Conservation (phyloP, 53 echinoderm and acorn worm genomes). For the Temnopleurus reevesii region DNA sequence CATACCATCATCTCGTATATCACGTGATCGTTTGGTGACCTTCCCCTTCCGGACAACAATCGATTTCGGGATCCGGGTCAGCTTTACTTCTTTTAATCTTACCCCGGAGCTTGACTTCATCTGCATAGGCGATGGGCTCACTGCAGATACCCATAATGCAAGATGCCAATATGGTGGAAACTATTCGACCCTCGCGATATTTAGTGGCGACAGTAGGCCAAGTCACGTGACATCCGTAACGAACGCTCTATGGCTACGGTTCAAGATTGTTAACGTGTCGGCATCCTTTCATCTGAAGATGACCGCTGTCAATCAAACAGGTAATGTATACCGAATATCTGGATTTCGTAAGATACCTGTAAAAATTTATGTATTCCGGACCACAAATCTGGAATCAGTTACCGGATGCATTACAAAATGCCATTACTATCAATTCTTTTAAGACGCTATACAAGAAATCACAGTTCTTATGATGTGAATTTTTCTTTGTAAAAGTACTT, state of each 20-base stretch:
- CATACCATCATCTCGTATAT: neutral
- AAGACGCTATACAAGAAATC: neutral
- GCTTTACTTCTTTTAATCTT: neutral
- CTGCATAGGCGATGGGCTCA: neutral
- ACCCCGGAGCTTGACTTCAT: neutral
- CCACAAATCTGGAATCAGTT: no score
- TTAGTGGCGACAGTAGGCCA: neutral
- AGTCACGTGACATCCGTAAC: neutral
- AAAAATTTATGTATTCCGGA: neutral
- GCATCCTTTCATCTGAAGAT: slow-evolving; percentile 20
- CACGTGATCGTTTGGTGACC: neutral
- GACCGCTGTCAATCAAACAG: neutral
- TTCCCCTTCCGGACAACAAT: neutral
- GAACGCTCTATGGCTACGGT: neutral
- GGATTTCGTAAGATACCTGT: neutral
- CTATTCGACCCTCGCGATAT: neutral
- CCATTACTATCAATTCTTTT: no score
- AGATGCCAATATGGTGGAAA: neutral
- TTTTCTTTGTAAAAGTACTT: neutral
- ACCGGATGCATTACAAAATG: no score
- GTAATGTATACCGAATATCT: neutral
- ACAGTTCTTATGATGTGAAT: neutral
- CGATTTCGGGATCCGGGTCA: slow-evolving; percentile 12
- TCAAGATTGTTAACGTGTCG: neutral
- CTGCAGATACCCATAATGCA: neutral